Conservation (phyloP, 2,888 invertebrate genomes). For the Drosophila macrospina region DNA sequence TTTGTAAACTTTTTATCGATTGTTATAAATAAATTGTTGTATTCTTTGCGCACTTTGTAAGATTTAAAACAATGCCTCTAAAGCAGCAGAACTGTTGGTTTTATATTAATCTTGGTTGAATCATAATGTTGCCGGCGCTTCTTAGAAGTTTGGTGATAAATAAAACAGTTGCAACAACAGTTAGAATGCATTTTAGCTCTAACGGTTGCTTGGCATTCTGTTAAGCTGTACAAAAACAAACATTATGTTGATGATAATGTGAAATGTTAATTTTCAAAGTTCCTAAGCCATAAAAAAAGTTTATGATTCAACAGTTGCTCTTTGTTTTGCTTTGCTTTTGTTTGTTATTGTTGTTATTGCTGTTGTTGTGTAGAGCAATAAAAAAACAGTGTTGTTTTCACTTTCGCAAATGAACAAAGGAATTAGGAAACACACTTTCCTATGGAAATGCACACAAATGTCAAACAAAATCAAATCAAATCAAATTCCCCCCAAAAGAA, state of each 20-base stretch:
- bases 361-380: constrained; percentile 22
- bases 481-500: no score
- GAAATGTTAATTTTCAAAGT: constrained; percentile 42
- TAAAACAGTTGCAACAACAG: constrained; percentile 51
- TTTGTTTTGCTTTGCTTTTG: constrained; percentile 32
- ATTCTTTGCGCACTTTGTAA: not conserved
- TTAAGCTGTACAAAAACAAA: constrained; percentile 21
- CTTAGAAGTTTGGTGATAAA: constrained; percentile 19
- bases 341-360: constrained; percentile 17
- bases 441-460: constrained; percentile 40
- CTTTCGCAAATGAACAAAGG: constrained; percentile 73
- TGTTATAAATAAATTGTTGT: constrained; percentile 15
- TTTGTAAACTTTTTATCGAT: not conserved
- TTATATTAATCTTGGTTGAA: not conserved
- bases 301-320: constrained; percentile 48
- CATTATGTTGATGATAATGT: constrained; percentile 32
- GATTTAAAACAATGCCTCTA: not conserved
- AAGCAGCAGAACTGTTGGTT: constrained; percentile 10
- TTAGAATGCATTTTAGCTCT: constrained; percentile 60
- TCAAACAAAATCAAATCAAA: constrained; percentile 37
- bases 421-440: constrained; percentile 42
- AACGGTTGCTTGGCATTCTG: constrained; percentile 58
- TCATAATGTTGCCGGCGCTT: constrained; percentile 29
- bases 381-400: constrained; percentile 73
- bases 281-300: constrained; percentile 10